These are phyloP conservation scores for Desmophyllum pertusum DNA, from an alignment of 92 coral and sea anemone genomes.

Conservation along the genomic window DNA sequence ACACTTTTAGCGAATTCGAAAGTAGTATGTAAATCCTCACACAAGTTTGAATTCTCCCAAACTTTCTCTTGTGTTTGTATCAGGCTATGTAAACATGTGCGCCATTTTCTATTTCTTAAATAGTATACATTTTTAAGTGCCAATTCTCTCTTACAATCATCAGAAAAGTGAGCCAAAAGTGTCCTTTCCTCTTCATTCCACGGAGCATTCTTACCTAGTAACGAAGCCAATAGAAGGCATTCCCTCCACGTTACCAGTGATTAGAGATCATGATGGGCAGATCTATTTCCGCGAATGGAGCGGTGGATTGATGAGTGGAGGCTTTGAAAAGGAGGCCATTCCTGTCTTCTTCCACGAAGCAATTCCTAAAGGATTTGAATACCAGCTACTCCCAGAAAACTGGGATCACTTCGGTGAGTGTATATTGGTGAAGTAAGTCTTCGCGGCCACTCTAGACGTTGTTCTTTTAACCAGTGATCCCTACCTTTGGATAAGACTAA, in stretches of 20 bases:
- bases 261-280: conserved; percentile 88
- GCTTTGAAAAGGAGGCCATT: conserved; percentile 80
- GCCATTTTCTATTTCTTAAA: no score
- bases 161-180: conserved; percentile 87
- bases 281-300: conserved; percentile 86
- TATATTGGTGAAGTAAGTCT: background rate
- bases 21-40: no score
- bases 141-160: background rate
- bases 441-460: no score
- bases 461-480: no score
- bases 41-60: no score
- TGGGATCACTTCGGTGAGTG: conserved; percentile 96
- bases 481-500: no score
- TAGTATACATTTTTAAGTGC: no score
- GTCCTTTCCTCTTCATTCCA: conserved; percentile 87
- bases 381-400: conserved; percentile 91
- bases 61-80: no score
- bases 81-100: no score
- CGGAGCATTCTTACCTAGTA: conserved; percentile 91
- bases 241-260: conserved; percentile 62
- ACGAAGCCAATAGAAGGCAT: conserved; percentile 77
- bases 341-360: conserved; percentile 90
- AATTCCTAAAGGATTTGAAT: conserved; percentile 86
- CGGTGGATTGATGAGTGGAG: conserved; percentile 84
- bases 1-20: no score